Evolutionary conservation across 2,113 vertebrate species (phyloP).

Genomic region (Ochotona curzoniae): DNA sequence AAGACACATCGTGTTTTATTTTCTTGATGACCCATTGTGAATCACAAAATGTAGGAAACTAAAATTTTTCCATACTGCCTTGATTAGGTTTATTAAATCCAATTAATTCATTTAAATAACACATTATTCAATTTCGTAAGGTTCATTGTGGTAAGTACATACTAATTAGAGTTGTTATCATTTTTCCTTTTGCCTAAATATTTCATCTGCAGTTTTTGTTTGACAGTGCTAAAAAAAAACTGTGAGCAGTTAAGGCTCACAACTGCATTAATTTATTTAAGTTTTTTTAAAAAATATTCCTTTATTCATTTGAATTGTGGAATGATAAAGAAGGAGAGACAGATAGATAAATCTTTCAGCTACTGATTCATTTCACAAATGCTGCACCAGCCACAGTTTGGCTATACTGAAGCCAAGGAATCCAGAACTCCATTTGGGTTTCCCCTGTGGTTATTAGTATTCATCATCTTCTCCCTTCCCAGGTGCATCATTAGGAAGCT

Average conservation of each 20-base stretch:
- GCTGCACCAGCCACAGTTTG: too few species aligned
- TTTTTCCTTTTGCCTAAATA: not conserved
- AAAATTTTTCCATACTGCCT: not conserved
- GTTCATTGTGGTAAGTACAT: not conserved
- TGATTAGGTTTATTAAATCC: not conserved
- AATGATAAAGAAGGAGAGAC: too few species aligned
- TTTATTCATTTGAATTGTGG: too few species aligned
- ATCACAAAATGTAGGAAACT: constrained; percentile 15
- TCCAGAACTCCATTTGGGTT: too few species aligned
- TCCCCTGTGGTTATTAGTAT: too few species aligned
- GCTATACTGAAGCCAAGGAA: too few species aligned
- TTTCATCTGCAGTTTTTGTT: constrained; percentile 10
- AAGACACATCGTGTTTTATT: not conserved
- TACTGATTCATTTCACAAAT: too few species aligned
- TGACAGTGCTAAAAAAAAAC: not conserved
- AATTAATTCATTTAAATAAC: constrained; percentile 2
- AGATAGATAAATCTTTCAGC: too few species aligned
- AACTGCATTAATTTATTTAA: not conserved
- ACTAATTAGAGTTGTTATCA: not conserved
- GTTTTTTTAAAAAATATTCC: too few species aligned
- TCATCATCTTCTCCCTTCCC: too few species aligned
- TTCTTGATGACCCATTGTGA: not conserved
- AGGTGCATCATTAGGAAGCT: too few species aligned
- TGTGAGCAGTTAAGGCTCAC: not conserved
- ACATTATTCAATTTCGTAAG: not conserved